Evolutionary conservation across 2,888 invertebrate species (phyloP).

Genomic region (Perithous albicinctus): DNA sequence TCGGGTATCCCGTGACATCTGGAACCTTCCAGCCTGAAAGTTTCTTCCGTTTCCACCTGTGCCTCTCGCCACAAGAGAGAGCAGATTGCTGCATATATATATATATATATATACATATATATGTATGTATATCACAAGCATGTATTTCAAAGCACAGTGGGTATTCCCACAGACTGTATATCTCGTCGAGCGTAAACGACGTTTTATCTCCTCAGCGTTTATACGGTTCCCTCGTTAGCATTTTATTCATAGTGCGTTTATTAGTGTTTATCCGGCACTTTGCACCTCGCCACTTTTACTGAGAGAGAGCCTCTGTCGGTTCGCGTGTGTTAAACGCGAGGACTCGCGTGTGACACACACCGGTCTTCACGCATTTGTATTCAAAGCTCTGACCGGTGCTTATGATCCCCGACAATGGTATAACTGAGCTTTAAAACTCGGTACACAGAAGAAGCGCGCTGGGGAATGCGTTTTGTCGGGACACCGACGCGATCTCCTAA

Average conservation of each 20-base stretch:
- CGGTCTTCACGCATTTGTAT: constrained; percentile 43
- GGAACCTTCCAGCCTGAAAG: constrained; percentile 23
- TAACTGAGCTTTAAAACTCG: constrained; percentile 58
- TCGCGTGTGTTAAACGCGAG: constrained; percentile 41
- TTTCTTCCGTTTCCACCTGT: constrained; percentile 20
- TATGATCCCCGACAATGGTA: constrained; percentile 57
- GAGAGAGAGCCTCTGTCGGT: constrained; percentile 31
- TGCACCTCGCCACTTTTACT: constrained; percentile 73
- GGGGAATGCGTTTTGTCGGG: constrained; percentile 9
- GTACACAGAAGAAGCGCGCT: constrained; percentile 30
- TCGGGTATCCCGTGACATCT: constrained; percentile 11
- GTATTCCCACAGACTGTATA: constrained; percentile 29
- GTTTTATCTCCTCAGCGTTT: constrained; percentile 73
- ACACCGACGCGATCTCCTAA: neutral
- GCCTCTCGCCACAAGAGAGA: neutral
- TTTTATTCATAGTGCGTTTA: constrained; percentile 81
- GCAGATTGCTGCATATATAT: neutral
- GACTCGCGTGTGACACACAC: constrained; percentile 42
- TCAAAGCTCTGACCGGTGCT: constrained; percentile 37
- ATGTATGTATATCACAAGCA: too few species aligned
- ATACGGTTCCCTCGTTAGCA: constrained; percentile 75
- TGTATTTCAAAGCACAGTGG: constrained; percentile 9
- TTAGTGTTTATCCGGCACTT: constrained; percentile 80
- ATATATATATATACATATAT: too few species aligned
- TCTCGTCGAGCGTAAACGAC: constrained; percentile 62